Conservation (phyloP, 2,113 vertebrate species). For the Gila orcuttii region DNA sequence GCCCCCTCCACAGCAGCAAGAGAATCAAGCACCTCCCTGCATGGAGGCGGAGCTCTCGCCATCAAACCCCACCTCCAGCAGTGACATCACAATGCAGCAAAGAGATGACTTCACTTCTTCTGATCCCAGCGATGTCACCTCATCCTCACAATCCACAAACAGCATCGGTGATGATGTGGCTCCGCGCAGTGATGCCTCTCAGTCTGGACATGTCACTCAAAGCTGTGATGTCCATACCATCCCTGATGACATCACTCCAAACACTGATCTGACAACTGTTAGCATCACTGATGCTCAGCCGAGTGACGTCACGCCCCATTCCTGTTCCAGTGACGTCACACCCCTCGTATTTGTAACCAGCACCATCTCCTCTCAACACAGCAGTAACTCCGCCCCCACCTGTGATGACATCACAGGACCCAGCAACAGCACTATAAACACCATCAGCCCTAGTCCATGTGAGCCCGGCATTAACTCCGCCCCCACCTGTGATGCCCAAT, state of each 20-base stretch:
- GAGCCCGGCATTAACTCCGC: not conserved
- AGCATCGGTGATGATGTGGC: not conserved
- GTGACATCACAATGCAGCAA: constrained; percentile 9
- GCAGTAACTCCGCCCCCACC: not conserved
- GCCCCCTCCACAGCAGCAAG: constrained; percentile 22
- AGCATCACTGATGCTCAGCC: not conserved
- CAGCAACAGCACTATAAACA: not conserved
- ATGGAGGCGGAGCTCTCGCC: not conserved
- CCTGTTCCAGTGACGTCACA: not conserved
- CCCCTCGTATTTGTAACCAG: constrained; percentile 6
- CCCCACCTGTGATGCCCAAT: not conserved
- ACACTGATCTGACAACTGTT: not conserved
- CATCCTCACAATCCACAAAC: constrained; percentile 4
- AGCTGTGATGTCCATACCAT: constrained; percentile 13
- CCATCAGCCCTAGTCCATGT: not conserved
- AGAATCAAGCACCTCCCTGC: not conserved
- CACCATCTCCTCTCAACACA: not conserved
- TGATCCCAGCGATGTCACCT: constrained; percentile 12
- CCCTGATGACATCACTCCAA: constrained; percentile 22
- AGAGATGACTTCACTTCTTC: constrained; percentile 25
- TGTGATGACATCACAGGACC: not conserved
- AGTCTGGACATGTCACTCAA: constrained; percentile 26
- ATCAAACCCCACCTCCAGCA: constrained; percentile 34
- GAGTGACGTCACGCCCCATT: not conserved
- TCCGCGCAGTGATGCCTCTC: constrained; percentile 19